Conservation (phyloP, 2,797 vertebrate species). For the Vultur gryphus region DNA sequence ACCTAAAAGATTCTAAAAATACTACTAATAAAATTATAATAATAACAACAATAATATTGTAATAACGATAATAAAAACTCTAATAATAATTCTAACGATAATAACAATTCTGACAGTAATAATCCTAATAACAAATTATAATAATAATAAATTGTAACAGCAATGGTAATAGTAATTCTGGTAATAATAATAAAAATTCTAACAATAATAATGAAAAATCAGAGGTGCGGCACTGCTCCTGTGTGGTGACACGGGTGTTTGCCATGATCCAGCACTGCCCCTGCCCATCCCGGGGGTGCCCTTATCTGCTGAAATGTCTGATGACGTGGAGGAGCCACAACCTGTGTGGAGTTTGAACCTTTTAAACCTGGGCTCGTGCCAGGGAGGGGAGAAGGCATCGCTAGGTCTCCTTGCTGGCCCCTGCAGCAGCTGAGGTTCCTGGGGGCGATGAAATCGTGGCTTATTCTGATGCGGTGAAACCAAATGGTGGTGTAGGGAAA, state of each 20-base stretch:
- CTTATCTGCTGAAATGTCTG: neutral
- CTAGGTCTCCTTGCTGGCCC: fast-evolving
- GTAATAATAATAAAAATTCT: neutral
- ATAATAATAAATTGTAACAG: too few species aligned
- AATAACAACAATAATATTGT: too few species aligned
- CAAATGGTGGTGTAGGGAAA: neutral
- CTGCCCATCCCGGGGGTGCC: too few species aligned
- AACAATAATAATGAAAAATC: fast-evolving
- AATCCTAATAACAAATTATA: neutral
- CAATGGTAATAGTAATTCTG: too few species aligned
- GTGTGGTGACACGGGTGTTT: neutral
- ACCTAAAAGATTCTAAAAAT: neutral
- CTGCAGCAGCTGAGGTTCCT: fast-evolving
- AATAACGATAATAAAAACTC: too few species aligned
- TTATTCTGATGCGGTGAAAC: neutral
- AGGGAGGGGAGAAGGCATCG: neutral
- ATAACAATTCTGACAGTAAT: neutral
- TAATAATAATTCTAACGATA: too few species aligned
- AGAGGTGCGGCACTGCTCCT: neutral
- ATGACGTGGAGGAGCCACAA: neutral
- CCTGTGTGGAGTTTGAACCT: neutral
- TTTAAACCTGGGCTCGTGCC: neutral
- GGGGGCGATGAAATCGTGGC: neutral
- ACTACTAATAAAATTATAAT: too few species aligned
- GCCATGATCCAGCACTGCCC: neutral